phyloP scores from a whole-genome alignment of 1,140 invertebrate species.

The silkworm (Bombyx mori) region DNA sequence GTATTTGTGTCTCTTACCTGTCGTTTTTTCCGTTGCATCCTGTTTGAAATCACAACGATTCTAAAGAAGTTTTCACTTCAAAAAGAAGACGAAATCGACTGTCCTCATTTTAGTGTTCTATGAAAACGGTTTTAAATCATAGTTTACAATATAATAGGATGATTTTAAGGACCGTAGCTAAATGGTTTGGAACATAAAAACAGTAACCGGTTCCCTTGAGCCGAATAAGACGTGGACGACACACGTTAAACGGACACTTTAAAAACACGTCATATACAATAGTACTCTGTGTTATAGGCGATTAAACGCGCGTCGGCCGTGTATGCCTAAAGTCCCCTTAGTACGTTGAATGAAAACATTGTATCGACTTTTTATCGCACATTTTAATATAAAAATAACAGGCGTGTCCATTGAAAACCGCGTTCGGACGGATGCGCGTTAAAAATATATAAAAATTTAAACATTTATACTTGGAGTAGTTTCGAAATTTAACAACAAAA shows the following conservation, averaged over 20 bases:
- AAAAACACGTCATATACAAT: not conserved
- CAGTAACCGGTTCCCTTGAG: not conserved
- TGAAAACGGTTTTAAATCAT: not conserved
- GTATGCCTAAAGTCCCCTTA: not conserved
- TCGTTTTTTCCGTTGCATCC: too few species aligned
- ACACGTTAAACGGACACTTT: not conserved
- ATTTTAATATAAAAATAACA: conserved; percentile 30
- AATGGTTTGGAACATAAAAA: too few species aligned
- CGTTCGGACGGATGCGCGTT: conserved; percentile 14
- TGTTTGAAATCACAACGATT: too few species aligned
- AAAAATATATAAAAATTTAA: conserved; percentile 27
- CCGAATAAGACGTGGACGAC: not conserved
- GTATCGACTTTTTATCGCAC: conserved; percentile 25
- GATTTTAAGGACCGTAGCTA: not conserved
- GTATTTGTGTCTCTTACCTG: too few species aligned
- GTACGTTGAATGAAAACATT: conserved; percentile 28
- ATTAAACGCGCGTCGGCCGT: conserved; percentile 5
- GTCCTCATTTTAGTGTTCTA: too few species aligned
- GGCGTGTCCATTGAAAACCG: conserved; percentile 11
- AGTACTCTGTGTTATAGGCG: not conserved
- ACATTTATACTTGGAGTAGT: conserved; percentile 9
- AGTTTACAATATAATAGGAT: not conserved
- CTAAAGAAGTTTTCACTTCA: too few species aligned
- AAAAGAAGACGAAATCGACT: too few species aligned
- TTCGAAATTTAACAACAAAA: conserved; percentile 20